phyloP scores from a whole-genome alignment of 2,797 vertebrate genomes.

The Neomorphus geoffroyi region DNA sequence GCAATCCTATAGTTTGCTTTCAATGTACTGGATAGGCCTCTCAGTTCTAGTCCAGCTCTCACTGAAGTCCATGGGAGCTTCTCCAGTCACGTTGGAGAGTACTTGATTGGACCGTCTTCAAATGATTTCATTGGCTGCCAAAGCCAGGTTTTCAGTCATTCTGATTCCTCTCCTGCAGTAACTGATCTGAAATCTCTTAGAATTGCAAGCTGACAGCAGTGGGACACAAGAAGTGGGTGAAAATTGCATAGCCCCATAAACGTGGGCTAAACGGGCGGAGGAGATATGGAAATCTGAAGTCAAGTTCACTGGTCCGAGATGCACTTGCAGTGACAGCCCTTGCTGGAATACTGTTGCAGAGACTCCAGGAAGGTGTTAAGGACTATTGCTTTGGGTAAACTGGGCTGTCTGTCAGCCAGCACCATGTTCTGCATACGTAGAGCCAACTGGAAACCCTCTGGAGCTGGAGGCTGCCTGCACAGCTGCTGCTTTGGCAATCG shows the following conservation, averaged over 20 bases:
- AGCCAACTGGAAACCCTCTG: conserved; percentile 35
- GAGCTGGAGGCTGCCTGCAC: conserved; percentile 3
- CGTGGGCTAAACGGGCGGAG: background rate
- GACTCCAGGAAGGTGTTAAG: background rate
- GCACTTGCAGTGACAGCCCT: background rate
- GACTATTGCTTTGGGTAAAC: background rate
- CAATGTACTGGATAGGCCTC: background rate
- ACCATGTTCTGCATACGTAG: background rate
- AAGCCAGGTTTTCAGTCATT: background rate
- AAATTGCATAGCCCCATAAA: background rate
- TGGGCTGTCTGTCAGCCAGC: background rate
- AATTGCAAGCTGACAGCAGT: background rate
- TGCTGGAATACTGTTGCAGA: background rate
- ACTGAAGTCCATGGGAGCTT: background rate
- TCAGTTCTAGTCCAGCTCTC: background rate
- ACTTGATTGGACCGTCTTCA: background rate
- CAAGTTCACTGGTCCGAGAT: background rate
- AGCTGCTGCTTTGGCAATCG: background rate
- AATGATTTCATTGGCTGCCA: background rate
- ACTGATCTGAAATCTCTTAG: background rate
- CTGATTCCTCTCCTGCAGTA: background rate
- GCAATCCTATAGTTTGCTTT: background rate
- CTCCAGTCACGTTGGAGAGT: background rate
- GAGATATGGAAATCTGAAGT: background rate
- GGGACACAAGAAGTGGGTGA: background rate